Conservation (phyloP, 2,113 vertebrate genomes). For the Clupea harengus region DNA sequence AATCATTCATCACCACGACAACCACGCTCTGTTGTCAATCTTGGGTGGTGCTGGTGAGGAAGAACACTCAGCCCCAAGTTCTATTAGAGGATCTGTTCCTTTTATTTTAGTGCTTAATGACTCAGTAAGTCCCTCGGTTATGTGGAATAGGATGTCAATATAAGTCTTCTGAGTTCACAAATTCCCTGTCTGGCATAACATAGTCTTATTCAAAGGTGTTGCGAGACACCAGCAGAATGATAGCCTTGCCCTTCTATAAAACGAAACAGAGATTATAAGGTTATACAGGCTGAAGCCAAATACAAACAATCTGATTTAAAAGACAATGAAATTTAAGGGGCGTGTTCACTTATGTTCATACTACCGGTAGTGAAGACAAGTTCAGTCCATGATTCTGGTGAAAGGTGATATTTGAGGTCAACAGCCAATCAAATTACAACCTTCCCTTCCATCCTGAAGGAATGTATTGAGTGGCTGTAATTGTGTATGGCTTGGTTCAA, state of each 20-base stretch:
- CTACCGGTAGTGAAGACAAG: too few relatives aligned
- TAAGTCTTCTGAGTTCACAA: too few relatives aligned
- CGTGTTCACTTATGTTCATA: too few relatives aligned
- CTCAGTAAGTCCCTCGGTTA: conserved; percentile 32
- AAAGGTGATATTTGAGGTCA: too few relatives aligned
- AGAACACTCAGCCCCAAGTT: not conserved
- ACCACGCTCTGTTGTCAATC: not conserved
- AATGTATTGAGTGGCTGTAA: too few relatives aligned
- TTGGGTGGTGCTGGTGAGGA: not conserved
- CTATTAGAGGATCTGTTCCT: not conserved
- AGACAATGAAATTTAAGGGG: too few relatives aligned
- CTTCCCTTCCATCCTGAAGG: too few relatives aligned
- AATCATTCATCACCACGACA: not conserved
- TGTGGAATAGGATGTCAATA: conserved; percentile 51
- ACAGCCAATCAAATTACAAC: too few relatives aligned
- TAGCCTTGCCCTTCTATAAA: rapidly evolving
- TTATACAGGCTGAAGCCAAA: too few relatives aligned
- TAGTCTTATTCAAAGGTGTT: conserved; percentile 44
- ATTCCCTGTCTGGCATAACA: conserved; percentile 16
- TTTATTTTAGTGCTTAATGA: not conserved
- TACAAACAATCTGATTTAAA: too few relatives aligned
- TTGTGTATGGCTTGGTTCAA: too few relatives aligned
- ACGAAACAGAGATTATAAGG: not conserved
- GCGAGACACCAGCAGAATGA: conserved; percentile 55
- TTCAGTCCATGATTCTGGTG: too few relatives aligned